Evolutionary conservation across 2,797 vertebrate genomes (phyloP).

Genomic region (Yasuhikotakia modesta): DNA sequence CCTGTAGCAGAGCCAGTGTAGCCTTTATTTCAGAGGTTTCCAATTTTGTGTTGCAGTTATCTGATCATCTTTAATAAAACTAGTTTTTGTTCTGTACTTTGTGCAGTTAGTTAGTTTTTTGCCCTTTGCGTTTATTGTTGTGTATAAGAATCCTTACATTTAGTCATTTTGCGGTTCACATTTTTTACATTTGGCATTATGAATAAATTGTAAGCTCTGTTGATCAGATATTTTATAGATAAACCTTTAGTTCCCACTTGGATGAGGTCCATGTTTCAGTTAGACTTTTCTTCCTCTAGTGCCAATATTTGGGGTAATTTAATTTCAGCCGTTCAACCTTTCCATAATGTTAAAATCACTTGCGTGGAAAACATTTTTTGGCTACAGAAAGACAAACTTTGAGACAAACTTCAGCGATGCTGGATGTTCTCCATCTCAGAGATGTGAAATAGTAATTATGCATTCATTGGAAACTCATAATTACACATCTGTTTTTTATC

Average conservation of each 20-base stretch:
- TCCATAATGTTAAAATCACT: slow-evolving; percentile 44
- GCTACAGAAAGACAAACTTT: slow-evolving; percentile 37
- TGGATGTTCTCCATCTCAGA: slow-evolving; percentile 36
- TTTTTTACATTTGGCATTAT: slow-evolving; percentile 36
- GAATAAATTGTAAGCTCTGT: slow-evolving; percentile 54
- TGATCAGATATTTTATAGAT: slow-evolving; percentile 55
- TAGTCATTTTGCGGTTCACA: slow-evolving; percentile 4
- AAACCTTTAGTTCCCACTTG: slow-evolving; percentile 37
- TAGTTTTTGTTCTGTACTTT: slow-evolving; percentile 17
- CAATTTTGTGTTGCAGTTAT: slow-evolving; percentile 15
- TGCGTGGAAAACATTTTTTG: slow-evolving; percentile 38
- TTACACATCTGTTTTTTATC: slow-evolving; percentile 38
- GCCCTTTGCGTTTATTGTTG: neutral
- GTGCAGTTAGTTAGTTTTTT: neutral
- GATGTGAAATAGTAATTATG: slow-evolving; percentile 46
- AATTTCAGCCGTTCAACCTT: slow-evolving; percentile 41
- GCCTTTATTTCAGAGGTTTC: slow-evolving; percentile 53
- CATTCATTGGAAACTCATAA: slow-evolving; percentile 39
- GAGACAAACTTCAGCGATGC: slow-evolving; percentile 16
- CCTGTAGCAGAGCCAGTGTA: slow-evolving; percentile 66
- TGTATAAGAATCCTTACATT: neutral
- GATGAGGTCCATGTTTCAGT: slow-evolving; percentile 56
- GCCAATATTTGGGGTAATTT: slow-evolving; percentile 58
- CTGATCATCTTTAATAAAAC: too few relatives aligned
- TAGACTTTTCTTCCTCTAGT: slow-evolving; percentile 52